Percentiles rank a stretch among this genome's conserved stretches.
phyloP scores from a whole-genome alignment of 2,113 vertebrate genomes.

The Etheostoma cragini region DNA sequence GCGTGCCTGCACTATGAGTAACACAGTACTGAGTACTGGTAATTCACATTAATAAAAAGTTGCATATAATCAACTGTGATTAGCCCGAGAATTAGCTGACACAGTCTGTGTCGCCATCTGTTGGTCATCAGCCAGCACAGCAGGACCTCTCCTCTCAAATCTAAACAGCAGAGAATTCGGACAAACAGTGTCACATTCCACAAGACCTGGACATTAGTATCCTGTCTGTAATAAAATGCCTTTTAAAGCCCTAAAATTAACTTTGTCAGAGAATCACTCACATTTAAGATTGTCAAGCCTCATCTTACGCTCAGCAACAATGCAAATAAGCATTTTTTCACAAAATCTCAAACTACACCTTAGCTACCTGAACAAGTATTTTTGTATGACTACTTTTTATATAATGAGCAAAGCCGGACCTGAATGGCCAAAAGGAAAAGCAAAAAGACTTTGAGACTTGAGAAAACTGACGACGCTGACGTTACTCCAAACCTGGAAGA shows the following conservation, averaged over 20 bases:
- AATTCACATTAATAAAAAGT: not conserved
- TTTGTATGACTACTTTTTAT: no score
- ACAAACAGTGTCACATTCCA: not conserved
- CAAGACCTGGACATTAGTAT: not conserved
- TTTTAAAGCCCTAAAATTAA: not conserved
- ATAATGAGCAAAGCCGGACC: no score
- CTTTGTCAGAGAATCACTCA: not conserved
- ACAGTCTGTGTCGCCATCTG: slow-evolving; percentile 72
- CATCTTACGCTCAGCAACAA: not conserved
- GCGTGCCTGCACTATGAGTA: not conserved
- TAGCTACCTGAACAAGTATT: not conserved
- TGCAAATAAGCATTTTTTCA: not conserved
- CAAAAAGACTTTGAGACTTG: no score
- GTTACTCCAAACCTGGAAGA: no score
- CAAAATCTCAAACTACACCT: not conserved
- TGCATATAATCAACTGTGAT: not conserved
- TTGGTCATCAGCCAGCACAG: slow-evolving; percentile 45
- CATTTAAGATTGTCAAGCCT: not conserved
- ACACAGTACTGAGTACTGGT: not conserved
- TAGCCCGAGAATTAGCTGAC: not conserved
- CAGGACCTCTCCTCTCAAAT: slow-evolving; percentile 10
- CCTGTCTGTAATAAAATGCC: slow-evolving; percentile 4
- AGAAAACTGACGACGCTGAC: no score
- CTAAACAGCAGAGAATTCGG: not conserved
- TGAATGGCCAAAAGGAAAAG: no score